A percentile compares a stretch with the other conserved stretches of the same genome.
Evolutionary conservation across 2,888 invertebrate genomes (phyloP).

Genomic region (Pammene fasciana): DNA sequence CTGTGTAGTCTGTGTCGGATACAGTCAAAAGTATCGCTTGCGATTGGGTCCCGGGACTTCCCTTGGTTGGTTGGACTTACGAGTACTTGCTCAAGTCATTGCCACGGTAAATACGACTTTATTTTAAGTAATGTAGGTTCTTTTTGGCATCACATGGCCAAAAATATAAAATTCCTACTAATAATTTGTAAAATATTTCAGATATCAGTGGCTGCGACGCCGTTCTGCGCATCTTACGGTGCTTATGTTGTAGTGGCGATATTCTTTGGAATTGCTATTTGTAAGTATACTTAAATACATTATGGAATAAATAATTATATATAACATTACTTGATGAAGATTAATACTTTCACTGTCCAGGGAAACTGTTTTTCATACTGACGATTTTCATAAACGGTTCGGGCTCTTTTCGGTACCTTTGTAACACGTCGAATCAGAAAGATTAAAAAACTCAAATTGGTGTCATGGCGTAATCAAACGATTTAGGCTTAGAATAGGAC

Average conservation of each 20-base stretch:
- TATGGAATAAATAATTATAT: neutral
- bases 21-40: slow-evolving; percentile 94
- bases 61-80: slow-evolving; percentile 94
- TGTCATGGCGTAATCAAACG: too few relatives aligned
- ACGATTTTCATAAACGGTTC: too few relatives aligned
- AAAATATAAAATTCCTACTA: neutral
- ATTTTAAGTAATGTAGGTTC: neutral
- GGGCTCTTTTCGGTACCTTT: too few relatives aligned
- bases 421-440: too few relatives aligned
- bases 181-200: slow-evolving; percentile 50
- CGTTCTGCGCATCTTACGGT: slow-evolving; percentile 90
- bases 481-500: too few relatives aligned
- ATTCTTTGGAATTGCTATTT: slow-evolving; percentile 95
- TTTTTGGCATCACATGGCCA: slow-evolving; percentile 96
- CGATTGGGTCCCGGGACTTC: slow-evolving; percentile 94
- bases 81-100: slow-evolving; percentile 95
- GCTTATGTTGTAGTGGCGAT: slow-evolving; percentile 91
- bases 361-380: too few relatives aligned
- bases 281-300: slow-evolving; percentile 80
- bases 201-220: slow-evolving; percentile 89
- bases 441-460: too few relatives aligned
- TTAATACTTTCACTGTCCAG: too few relatives aligned
- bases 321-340: too few relatives aligned
- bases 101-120: slow-evolving; percentile 86
- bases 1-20: too few relatives aligned